A percentile compares a stretch with the other conserved stretches of the same genome.
These are phyloP conservation scores for Lepidurus arcticus DNA, from an alignment of 1,140 invertebrate genomes.

Conservation along the genomic window DNA sequence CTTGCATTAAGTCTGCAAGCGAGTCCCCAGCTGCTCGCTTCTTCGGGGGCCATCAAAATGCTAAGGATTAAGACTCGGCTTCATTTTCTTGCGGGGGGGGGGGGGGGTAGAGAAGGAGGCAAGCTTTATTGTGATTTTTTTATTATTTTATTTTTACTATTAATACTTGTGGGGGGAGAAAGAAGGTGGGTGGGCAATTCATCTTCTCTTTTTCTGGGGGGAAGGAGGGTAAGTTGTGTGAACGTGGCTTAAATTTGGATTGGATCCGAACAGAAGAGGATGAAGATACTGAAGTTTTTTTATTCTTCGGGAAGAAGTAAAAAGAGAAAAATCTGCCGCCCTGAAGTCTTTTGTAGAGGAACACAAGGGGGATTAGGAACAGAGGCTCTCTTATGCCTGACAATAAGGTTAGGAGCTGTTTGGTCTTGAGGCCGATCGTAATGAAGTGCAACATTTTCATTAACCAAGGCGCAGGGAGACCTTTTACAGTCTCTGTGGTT, in stretches of 20 bases:
- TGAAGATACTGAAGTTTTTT: no score
- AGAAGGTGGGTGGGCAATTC: not conserved
- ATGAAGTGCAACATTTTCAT: slow-evolving; percentile 23
- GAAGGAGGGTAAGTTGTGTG: not conserved
- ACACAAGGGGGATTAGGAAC: not conserved
- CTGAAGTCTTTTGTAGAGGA: not conserved
- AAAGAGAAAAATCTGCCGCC: not conserved
- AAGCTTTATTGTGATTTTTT: not conserved
- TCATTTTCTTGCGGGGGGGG: not conserved
- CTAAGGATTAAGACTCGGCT: not conserved
- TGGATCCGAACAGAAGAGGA: not conserved
- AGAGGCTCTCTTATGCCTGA: slow-evolving; percentile 1
- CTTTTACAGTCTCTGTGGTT: not conserved
- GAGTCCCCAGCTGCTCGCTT: slow-evolving; percentile 10
- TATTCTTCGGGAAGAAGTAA: not conserved
- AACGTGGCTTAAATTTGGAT: not conserved
- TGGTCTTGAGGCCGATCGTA: slow-evolving; percentile 10
- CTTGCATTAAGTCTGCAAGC: not conserved
- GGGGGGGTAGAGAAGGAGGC: not conserved
- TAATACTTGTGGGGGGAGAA: no score
- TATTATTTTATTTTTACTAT: no score
- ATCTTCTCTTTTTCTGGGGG: not conserved
- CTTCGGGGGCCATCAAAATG: not conserved
- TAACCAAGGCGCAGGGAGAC: slow-evolving; percentile 1
- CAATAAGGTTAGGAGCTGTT: slow-evolving; percentile 24